These are phyloP conservation scores for Sycobia sp. DNA, from an alignment of 1,140 invertebrate species.

Conservation along the genomic window DNA sequence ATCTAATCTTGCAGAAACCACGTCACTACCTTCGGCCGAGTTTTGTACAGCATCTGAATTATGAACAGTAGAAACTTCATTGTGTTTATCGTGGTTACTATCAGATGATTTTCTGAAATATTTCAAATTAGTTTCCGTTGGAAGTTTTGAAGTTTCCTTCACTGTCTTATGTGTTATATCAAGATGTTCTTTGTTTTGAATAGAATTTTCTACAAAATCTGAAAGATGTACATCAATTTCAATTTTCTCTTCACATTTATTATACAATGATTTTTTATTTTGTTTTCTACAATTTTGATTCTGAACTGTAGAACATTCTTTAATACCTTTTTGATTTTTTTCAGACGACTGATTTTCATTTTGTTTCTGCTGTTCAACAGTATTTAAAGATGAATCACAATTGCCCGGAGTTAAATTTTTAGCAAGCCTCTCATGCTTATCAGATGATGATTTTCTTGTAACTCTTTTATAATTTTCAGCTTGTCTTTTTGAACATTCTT, in stretches of 20 bases:
- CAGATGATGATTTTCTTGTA: slow-evolving; percentile 24
- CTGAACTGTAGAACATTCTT: neutral
- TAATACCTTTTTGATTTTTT: neutral
- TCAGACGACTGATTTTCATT: neutral
- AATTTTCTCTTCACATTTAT: neutral
- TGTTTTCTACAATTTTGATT: neutral
- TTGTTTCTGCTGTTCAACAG: neutral
- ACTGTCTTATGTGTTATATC: neutral
- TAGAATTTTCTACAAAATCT: neutral
- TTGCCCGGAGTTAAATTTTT: neutral
- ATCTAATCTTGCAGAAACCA: slow-evolving; percentile 6
- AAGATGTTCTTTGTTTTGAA: neutral
- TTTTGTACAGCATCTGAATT: neutral
- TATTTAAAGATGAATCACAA: neutral
- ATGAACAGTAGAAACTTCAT: slow-evolving; percentile 1
- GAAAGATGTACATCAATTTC: neutral
- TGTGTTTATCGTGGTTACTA: slow-evolving; percentile 1
- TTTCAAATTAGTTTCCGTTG: neutral
- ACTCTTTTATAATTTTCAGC: slow-evolving; percentile 25
- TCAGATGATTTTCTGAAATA: neutral
- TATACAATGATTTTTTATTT: neutral
- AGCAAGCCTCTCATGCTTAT: slow-evolving; percentile 21
- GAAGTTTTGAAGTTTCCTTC: slow-evolving; percentile 2
- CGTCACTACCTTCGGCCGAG: neutral
- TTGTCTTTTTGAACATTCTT: slow-evolving; percentile 15